Evolutionary conservation across 2,888 invertebrate genomes (phyloP).

Genomic region (Metacarcinus magister): DNA sequence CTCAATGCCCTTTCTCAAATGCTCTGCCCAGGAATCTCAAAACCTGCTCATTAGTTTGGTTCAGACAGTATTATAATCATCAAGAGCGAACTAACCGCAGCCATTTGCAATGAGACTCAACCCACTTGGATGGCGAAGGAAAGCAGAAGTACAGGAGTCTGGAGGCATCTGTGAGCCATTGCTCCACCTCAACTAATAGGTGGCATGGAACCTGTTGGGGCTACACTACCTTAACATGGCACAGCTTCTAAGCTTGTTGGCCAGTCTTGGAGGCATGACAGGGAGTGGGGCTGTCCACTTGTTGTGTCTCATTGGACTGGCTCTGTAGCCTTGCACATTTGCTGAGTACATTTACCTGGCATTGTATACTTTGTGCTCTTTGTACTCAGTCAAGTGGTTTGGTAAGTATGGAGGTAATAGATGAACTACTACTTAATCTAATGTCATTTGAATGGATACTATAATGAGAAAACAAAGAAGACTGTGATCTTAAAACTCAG

Average conservation of each 20-base stretch:
- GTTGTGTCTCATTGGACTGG: conserved; percentile 50
- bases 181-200: conserved; percentile 12
- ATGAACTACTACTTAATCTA: conserved; percentile 57
- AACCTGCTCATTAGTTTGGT: neutral
- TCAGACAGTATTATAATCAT: neutral
- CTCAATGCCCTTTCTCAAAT: neutral
- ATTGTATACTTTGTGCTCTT: conserved; percentile 77
- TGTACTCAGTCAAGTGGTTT: conserved; percentile 70
- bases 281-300: conserved; percentile 57
- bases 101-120: neutral
- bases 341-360: conserved; percentile 70
- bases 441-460: conserved; percentile 51
- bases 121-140: neutral
- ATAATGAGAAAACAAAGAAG: conserved; percentile 8
- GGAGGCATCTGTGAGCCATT: conserved; percentile 1
- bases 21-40: conserved; percentile 11
- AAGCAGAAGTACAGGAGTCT: neutral
- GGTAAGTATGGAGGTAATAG: conserved; percentile 73
- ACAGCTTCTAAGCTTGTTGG: conserved; percentile 50
- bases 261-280: conserved; percentile 53
- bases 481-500: neutral
- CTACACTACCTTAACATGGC: conserved; percentile 34
- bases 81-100: conserved; percentile 38
- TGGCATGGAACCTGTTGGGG: conserved; percentile 39
- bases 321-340: conserved; percentile 65